Base-by-base conservation (phyloP, 2,113 vertebrate species). In the Abramis brama region DNA sequence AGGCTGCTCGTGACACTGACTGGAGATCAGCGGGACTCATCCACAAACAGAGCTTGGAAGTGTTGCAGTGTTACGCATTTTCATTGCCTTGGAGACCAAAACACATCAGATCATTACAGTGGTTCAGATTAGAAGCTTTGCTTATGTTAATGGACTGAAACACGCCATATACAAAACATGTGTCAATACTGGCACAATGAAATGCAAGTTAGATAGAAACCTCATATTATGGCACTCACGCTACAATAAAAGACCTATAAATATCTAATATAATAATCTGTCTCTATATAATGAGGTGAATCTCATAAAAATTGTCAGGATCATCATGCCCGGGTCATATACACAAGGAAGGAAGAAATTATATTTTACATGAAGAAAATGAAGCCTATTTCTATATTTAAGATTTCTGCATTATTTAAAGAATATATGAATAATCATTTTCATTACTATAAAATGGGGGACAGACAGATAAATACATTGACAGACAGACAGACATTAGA, bases 31-130 rank as follows among this genome's bases (percentile, higher is more conserved):
- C 52, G 6, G 80, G 60, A 55, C 33, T 84, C 78, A 52, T 50
- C 10, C 62, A 27, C 17, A 45, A 71, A 80, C 84, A 74, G 10
- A 59, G 13, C 43, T 57, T 30, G 21, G 15, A 27, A 21, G 59
- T 0, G 25, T 3, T 70, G 45, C 62, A 68, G 9, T 1, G 74
- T 2, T 52, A 13, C 19, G 33, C 71, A 78, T 73, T 36, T 33
- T 21, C 43, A 73, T 64, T 71, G 43, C 71, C 85, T 87, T 55
- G 78, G 23, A 78, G 60, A 71, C 19, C 21, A 71, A 23, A 86
- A 78, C 52, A 81, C 15, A 19, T 33, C 11, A 33, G 19, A 19
- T 60, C 13, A 25, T 27, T 60, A 25, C n/a, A 30, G 57, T 7
- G 23, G 66, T 70, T 39, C 6, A 19, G 10, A 59, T 74, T n/a